These are phyloP conservation scores for Gopherus evgoodei DNA, from an alignment of 2,113 vertebrate genomes.

Conservation along the genomic window DNA sequence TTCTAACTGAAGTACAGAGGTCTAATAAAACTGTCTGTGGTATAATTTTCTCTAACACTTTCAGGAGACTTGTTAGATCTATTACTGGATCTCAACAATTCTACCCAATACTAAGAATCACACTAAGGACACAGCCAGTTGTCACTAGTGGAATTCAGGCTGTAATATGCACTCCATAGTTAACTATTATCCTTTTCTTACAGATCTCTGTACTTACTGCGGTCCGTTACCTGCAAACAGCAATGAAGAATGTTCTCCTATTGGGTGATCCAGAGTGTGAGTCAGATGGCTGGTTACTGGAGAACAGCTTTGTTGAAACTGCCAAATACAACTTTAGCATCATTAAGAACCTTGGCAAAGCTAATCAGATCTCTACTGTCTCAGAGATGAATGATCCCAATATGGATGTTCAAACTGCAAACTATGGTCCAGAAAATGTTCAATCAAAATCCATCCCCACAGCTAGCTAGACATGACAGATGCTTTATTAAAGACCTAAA, in stretches of 20 bases:
- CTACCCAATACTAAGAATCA: not conserved
- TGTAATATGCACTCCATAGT: not conserved
- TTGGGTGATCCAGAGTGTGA: slow-evolving; percentile 84
- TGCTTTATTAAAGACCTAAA: not conserved
- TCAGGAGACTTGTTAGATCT: not conserved
- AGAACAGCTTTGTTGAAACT: slow-evolving; percentile 88
- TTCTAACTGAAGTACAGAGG: not conserved
- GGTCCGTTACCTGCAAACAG: slow-evolving; percentile 90
- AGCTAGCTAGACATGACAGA: slow-evolving; percentile 27
- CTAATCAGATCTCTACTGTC: slow-evolving; percentile 82
- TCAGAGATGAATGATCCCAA: slow-evolving; percentile 82
- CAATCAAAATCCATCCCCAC: slow-evolving; percentile 71
- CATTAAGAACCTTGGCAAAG: slow-evolving; percentile 88
- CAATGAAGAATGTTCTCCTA: slow-evolving; percentile 86
- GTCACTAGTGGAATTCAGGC: not conserved
- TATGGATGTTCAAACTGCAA: slow-evolving; percentile 80
- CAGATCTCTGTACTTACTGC: slow-evolving; percentile 88
- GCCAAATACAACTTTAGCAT: slow-evolving; percentile 86
- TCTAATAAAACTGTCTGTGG: not conserved
- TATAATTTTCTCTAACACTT: not conserved
- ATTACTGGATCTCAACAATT: not conserved
- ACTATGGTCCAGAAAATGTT: slow-evolving; percentile 83
- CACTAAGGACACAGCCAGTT: not conserved
- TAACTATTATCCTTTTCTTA: slow-evolving; percentile 14
- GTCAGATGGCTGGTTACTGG: slow-evolving; percentile 89